These are phyloP conservation scores for Drosophila pallidifrons DNA, from an alignment of 1,140 invertebrate species.

Conservation along the genomic window DNA sequence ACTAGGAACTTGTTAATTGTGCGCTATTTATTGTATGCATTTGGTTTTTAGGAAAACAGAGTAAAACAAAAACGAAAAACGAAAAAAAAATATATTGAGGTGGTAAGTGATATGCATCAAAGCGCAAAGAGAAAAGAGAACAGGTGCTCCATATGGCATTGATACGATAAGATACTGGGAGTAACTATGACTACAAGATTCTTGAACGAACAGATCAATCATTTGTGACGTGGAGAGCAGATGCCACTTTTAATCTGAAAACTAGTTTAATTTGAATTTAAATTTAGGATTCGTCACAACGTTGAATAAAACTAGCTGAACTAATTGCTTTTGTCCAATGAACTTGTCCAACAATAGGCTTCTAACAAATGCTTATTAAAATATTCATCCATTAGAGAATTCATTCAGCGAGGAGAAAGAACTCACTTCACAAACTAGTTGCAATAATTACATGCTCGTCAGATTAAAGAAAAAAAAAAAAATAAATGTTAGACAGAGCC, in stretches of 20 bases:
- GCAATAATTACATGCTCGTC: neutral
- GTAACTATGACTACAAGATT: neutral
- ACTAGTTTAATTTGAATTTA: conserved; percentile 1
- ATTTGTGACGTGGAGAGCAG: neutral
- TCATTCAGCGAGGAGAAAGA: conserved; percentile 1
- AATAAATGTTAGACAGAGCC: neutral
- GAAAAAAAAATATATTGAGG: conserved; percentile 44
- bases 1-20: conserved; percentile 80
- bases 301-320: neutral
- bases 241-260: neutral
- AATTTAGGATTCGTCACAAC: neutral
- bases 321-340: neutral
- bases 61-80: neutral
- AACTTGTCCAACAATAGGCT: neutral
- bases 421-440: neutral
- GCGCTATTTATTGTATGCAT: conserved; percentile 79
- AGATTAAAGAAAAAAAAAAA: neutral
- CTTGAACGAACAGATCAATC: neutral
- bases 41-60: conserved; percentile 59
- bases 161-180: conserved; percentile 50
- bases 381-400: neutral
- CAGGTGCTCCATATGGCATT: conserved; percentile 54
- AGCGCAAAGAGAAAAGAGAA: conserved; percentile 34
- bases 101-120: conserved; percentile 67
- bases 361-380: neutral